phyloP scores from a whole-genome alignment of 2,888 invertebrate genomes.

The Lordiphosa andalusiaca region DNA sequence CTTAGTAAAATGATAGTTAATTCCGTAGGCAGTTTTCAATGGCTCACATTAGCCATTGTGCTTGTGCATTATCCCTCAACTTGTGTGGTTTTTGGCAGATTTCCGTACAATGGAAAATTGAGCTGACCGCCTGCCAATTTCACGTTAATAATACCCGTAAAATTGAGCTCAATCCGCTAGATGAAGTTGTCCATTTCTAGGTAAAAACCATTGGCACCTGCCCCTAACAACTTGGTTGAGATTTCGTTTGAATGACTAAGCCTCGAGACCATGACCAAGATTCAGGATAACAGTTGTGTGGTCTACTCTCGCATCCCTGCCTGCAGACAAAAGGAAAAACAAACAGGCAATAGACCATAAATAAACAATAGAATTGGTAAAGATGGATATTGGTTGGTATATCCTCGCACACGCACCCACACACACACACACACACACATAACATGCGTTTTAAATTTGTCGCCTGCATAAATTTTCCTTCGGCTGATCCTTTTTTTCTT shows the following conservation, averaged over 20 bases:
- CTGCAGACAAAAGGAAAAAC: conserved; percentile 50
- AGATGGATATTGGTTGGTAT: conserved; percentile 47
- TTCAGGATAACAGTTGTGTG: conserved; percentile 41
- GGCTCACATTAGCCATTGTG: conserved; percentile 37
- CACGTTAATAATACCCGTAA: conserved; percentile 62
- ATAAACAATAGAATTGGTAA: conserved; percentile 55
- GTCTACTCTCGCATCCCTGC: conserved; percentile 24
- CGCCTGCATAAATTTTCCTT: conserved; percentile 69
- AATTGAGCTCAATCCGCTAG: conserved; percentile 53
- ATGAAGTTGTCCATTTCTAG: conserved; percentile 52
- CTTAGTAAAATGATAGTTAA: conserved; percentile 4
- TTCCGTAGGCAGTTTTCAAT: conserved; percentile 18
- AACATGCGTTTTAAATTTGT: conserved; percentile 72
- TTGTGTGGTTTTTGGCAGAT: conserved; percentile 32
- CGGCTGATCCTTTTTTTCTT: conserved; percentile 29
- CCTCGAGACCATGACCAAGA: conserved; percentile 10
- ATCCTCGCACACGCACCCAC: background rate
- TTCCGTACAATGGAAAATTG: conserved; percentile 16
- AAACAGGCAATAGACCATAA: conserved; percentile 66
- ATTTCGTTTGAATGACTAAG: conserved; percentile 13
- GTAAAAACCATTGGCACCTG: conserved; percentile 37
- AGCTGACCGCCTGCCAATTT: conserved; percentile 36
- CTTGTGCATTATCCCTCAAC: conserved; percentile 19
- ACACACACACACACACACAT: conserved; percentile 21
- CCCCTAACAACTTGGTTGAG: conserved; percentile 14